Evolutionary conservation across 2,113 vertebrate genomes (phyloP), one percentile per base, ranked within the genome.

Genomic region (Callopanchax toddi): DNA sequence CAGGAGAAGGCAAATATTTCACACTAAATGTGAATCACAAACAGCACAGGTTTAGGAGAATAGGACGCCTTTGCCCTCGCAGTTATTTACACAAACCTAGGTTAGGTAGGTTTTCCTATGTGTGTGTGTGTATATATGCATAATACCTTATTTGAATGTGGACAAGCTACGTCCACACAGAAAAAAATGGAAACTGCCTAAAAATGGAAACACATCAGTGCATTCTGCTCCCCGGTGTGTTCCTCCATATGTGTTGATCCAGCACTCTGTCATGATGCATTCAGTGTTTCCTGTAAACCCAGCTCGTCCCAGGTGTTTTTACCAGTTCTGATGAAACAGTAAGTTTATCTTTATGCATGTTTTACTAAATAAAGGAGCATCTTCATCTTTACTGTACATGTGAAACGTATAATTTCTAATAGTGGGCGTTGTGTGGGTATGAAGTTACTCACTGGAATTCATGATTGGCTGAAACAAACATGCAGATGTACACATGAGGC

Each of bases 381-480:
- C 13, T 61, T 83, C 55, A 71, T 76, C 77, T 59, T 58, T 0
- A 37, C 64, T 72, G 53, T 65, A 76, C 74, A 78, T 85, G 68
- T 60, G 67, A 84, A 63, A 51, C 63, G 71, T 82, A 83, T 3
- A 83, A 84, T 85, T 86, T 87, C 81, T 55, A 65, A 40, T 51
- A 45, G 62, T 43, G 67, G 70, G 64, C 46, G 72, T 57, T 36
- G 53, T 21, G 55, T 68, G 57, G 45, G 70, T 36, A 29, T 74
- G 66, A 56, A 67, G 25, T n/a, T n/a, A n/a, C 5, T 42, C 5
- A n/a, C 10, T 32, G 29, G 29, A 32, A 32, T 6, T 9, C 29
- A 6, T 32, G 10, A 32, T 32, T 32, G 26, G 26, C 26, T 29
- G 26, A 56, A 51, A 77, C 66, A 52, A 44, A 45, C 60, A 48